These are phyloP conservation scores for Euclidia mi DNA, from an alignment of 2,888 invertebrate genomes.

Conservation along the genomic window DNA sequence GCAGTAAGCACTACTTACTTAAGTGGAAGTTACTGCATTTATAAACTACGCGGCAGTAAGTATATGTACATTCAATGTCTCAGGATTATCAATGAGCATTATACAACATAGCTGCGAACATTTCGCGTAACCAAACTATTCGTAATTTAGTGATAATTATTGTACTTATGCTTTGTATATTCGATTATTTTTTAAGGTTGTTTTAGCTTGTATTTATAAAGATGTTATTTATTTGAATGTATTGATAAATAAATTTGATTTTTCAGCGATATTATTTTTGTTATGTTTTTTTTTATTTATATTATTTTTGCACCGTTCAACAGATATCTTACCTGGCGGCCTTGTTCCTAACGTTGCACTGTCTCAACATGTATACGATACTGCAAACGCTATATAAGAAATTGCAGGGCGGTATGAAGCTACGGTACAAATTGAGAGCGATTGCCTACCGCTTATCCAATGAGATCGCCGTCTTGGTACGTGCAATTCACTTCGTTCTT, in stretches of 20 bases:
- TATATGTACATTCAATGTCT: conserved; percentile 14
- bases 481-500: conserved; percentile 60
- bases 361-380: conserved; percentile 97
- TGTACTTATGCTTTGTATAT: conserved; percentile 69
- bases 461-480: conserved; percentile 84
- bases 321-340: conserved; percentile 95
- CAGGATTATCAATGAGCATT: conserved; percentile 16
- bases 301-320: conserved; percentile 70
- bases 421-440: conserved; percentile 90
- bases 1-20: too few relatives aligned
- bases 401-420: conserved; percentile 89
- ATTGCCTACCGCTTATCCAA: conserved; percentile 86
- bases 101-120: conserved; percentile 19
- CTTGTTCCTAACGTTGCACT: conserved; percentile 96
- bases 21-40: too few relatives aligned
- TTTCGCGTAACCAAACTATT: conserved; percentile 41
- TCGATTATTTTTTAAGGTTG: conserved; percentile 62
- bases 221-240: conserved; percentile 65
- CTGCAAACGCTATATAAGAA: conserved; percentile 97
- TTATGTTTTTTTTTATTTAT: conserved; percentile 65
- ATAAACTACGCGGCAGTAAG: too few relatives aligned
- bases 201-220: conserved; percentile 58
- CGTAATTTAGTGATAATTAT: conserved; percentile 48
- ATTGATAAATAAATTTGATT: conserved; percentile 77
- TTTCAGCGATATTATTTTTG: conserved; percentile 71